Evolutionary conservation across 2,888 invertebrate species (phyloP).

Genomic region (Thymelicus acteon): DNA sequence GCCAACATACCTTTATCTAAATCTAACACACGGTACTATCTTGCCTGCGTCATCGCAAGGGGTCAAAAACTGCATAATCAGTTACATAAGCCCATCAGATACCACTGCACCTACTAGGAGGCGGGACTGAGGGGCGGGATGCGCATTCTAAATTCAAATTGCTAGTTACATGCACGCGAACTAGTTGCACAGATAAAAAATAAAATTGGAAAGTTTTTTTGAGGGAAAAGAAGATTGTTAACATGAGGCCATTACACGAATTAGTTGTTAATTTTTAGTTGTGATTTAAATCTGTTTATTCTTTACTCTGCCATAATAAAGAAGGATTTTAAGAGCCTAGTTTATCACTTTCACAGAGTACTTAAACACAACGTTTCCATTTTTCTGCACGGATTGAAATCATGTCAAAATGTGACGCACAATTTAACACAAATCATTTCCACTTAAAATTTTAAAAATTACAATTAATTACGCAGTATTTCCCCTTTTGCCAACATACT

Average conservation of each 20-base stretch:
- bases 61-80: slow-evolving; percentile 70
- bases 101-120: slow-evolving; percentile 65
- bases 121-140: slow-evolving; percentile 70
- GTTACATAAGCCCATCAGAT: slow-evolving; percentile 75
- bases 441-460: too few species aligned
- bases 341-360: too few species aligned
- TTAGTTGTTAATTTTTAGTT: too few species aligned
- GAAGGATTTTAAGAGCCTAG: too few species aligned
- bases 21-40: slow-evolving; percentile 38
- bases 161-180: slow-evolving; percentile 70
- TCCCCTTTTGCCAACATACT: too few species aligned
- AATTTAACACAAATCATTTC: too few species aligned
- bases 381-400: too few species aligned
- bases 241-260: not conserved
- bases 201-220: slow-evolving; percentile 35
- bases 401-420: too few species aligned
- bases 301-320: too few species aligned
- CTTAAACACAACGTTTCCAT: too few species aligned
- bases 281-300: too few species aligned
- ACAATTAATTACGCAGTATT: too few species aligned
- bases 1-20: slow-evolving; percentile 25
- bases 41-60: slow-evolving; percentile 47
- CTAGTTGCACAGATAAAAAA: slow-evolving; percentile 61
- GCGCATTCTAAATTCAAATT: slow-evolving; percentile 77
- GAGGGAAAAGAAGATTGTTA: slow-evolving; percentile 24